phyloP scores from a whole-genome alignment of 2,113 vertebrate species.

The Xiphophorus hellerii region DNA sequence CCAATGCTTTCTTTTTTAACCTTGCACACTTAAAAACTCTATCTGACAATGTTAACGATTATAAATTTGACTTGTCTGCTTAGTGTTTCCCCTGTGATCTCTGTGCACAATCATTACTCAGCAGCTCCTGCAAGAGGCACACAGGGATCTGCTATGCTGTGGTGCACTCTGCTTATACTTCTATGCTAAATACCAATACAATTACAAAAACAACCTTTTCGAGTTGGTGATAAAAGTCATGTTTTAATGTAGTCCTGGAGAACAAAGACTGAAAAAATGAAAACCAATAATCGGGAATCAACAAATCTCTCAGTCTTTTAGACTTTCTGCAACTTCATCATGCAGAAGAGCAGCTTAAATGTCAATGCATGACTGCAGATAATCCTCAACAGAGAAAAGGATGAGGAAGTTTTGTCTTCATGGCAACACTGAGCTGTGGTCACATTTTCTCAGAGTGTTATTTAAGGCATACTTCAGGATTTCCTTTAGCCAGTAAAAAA shows the following conservation, averaged over 20 bases:
- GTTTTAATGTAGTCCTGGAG: not conserved
- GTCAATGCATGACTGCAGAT: slow-evolving; percentile 59
- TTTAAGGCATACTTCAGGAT: slow-evolving; percentile 54
- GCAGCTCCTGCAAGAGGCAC: not conserved
- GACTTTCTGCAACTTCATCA: slow-evolving; percentile 17
- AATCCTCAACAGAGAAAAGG: slow-evolving; percentile 58
- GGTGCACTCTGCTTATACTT: not conserved
- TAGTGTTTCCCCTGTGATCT: not conserved
- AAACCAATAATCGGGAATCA: not conserved
- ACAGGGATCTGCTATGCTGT: slow-evolving; percentile 7
- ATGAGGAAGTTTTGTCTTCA: slow-evolving; percentile 29
- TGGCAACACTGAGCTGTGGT: slow-evolving; percentile 31
- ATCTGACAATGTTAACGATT: not conserved
- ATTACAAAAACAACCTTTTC: slow-evolving; percentile 10
- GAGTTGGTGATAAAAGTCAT: slow-evolving; percentile 1
- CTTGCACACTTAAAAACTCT: not conserved
- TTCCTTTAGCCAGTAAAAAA: slow-evolving; percentile 48
- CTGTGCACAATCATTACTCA: not conserved
- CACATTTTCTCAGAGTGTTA: slow-evolving; percentile 15
- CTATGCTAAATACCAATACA: slow-evolving; percentile 14
- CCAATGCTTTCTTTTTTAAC: not conserved
- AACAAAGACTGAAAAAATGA: not conserved
- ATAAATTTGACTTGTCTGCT: not conserved
- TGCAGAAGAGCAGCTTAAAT: slow-evolving; percentile 21
- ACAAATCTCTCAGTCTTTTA: slow-evolving; percentile 15